These are phyloP conservation scores for Cepphus grylle DNA, from an alignment of 2,113 vertebrate species.

Conservation along the genomic window DNA sequence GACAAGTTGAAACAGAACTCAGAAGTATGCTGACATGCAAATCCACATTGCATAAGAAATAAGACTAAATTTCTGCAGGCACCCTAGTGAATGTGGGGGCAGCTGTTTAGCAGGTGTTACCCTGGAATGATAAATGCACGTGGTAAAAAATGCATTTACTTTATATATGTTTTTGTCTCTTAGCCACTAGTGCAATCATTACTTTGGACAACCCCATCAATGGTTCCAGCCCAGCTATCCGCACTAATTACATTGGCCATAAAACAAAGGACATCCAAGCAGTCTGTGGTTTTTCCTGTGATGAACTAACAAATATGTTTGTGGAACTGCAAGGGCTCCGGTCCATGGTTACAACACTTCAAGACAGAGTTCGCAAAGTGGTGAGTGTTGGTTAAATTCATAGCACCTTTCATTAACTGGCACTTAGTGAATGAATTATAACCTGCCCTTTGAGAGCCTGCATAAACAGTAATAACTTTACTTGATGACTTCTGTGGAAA, in stretches of 20 bases:
- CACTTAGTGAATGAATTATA: background rate
- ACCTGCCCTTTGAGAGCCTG: background rate
- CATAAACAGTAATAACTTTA: background rate
- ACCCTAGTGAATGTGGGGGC: background rate
- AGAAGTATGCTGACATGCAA: constrained; percentile 21
- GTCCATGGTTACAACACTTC: constrained; percentile 86
- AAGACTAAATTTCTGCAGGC: constrained; percentile 31
- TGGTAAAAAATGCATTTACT: background rate
- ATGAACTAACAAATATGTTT: constrained; percentile 90
- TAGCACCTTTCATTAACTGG: background rate
- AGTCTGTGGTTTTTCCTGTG: constrained; percentile 92
- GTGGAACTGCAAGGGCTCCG: constrained; percentile 89
- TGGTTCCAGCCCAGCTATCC: constrained; percentile 92
- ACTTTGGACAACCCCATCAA: constrained; percentile 90
- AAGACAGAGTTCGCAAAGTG: constrained; percentile 88
- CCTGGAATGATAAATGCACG: background rate
- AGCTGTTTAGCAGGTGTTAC: constrained; percentile 50
- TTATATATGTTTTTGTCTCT: background rate
- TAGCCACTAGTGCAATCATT: constrained; percentile 80
- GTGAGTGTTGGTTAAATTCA: constrained; percentile 73
- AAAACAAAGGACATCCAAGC: constrained; percentile 91
- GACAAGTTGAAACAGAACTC: constrained; percentile 20
- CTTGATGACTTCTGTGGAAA: background rate
- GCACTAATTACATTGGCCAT: constrained; percentile 91
- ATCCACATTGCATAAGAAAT: constrained; percentile 10